These are phyloP conservation scores for Leucopternis melanops DNA, from an alignment of 2,113 vertebrate genomes.

Conservation along the genomic window DNA sequence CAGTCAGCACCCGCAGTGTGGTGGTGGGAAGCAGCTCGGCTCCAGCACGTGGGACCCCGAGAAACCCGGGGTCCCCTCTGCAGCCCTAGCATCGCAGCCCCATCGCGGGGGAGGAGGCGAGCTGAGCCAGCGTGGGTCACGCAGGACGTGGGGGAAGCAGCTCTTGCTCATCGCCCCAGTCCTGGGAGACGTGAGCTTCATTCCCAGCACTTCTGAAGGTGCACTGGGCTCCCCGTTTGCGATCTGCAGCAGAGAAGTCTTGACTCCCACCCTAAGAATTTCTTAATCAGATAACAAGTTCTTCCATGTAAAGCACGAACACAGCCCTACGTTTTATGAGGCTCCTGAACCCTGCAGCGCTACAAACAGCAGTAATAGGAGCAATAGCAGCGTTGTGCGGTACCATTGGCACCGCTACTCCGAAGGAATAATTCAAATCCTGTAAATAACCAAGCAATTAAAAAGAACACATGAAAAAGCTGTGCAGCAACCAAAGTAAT, in stretches of 20 bases:
- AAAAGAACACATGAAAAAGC: not conserved
- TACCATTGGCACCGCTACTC: not conserved
- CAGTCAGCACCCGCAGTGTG: fast-evolving
- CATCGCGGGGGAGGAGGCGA: fast-evolving
- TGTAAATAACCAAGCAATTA: conserved; percentile 14
- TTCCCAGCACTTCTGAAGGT: not conserved
- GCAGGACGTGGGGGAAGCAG: not conserved
- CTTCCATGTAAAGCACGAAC: not conserved
- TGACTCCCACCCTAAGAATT: not conserved
- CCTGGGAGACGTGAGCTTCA: not conserved
- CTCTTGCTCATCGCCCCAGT: not conserved
- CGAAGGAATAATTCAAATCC: not conserved
- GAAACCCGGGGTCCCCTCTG: not conserved
- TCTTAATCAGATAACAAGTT: not conserved
- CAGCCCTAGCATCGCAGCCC: not conserved
- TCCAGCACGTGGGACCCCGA: not conserved
- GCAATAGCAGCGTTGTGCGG: not conserved
- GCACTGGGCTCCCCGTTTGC: not conserved
- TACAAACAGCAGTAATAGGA: not conserved
- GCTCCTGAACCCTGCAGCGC: not conserved
- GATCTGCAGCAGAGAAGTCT: not conserved
- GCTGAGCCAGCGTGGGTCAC: not conserved
- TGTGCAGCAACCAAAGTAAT: not conserved
- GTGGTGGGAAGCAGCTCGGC: not conserved
- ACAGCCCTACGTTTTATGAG: not conserved